phyloP scores from a whole-genome alignment of 1,140 invertebrate species.

The Cherax destructor region DNA sequence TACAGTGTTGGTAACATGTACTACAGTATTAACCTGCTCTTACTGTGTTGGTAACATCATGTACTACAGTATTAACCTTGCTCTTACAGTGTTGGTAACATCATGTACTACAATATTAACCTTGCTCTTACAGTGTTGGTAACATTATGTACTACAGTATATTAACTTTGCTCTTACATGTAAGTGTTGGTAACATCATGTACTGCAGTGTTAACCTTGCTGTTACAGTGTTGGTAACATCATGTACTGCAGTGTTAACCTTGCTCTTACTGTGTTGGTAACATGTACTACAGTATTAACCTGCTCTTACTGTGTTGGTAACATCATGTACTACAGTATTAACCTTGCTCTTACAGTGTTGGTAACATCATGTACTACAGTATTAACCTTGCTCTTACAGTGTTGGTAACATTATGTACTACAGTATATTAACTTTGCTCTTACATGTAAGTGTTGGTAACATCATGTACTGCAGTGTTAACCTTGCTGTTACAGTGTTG shows the following conservation, averaged over 20 bases:
- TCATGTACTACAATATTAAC: constrained; percentile 79
- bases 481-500: too few relatives aligned
- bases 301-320: constrained; percentile 75
- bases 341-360: constrained; percentile 77
- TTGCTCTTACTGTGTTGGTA: constrained; percentile 16
- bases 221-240: constrained; percentile 58
- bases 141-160: too few relatives aligned
- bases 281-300: too few relatives aligned
- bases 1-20: too few relatives aligned
- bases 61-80: too few relatives aligned
- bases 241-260: too few relatives aligned
- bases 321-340: constrained; percentile 79
- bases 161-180: too few relatives aligned
- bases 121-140: constrained; percentile 76
- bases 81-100: constrained; percentile 76
- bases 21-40: neutral
- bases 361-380: too few relatives aligned
- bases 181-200: constrained; percentile 73
- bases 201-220: too few relatives aligned
- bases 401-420: constrained; percentile 56
- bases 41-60: constrained; percentile 73
- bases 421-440: too few relatives aligned
- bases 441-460: too few relatives aligned
- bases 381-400: constrained; percentile 58
- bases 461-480: too few relatives aligned